Evolutionary conservation across 2,888 invertebrate species (phyloP).

Genomic region (Chalcis sispes): DNA sequence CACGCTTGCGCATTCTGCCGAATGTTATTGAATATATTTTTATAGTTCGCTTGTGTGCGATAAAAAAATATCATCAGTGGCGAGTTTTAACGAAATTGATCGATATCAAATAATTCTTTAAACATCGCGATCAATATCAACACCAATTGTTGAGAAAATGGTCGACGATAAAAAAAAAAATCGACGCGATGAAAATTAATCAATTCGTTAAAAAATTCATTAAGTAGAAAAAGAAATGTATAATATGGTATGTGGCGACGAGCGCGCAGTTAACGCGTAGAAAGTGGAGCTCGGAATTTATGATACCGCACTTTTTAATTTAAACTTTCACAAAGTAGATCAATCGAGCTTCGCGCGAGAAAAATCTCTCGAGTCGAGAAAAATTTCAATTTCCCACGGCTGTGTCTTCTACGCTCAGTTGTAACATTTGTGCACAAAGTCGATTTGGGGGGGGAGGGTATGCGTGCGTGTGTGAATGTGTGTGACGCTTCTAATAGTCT

Average conservation of each 20-base stretch:
- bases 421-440: background rate
- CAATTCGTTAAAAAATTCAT: too few species aligned
- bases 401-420: background rate
- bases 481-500: background rate
- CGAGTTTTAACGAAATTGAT: too few species aligned
- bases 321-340: slow-evolving; percentile 50
- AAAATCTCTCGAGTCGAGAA: slow-evolving; percentile 4
- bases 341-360: slow-evolving; percentile 29
- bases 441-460: too few species aligned
- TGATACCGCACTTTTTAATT: slow-evolving; percentile 52
- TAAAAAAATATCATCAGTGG: too few species aligned
- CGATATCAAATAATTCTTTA: too few species aligned
- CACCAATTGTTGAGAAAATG: too few species aligned
- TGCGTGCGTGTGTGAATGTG: background rate
- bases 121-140: too few species aligned
- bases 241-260: background rate
- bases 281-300: slow-evolving; percentile 34
- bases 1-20: too few species aligned
- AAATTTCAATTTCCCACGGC: slow-evolving; percentile 54
- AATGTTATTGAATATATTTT: too few species aligned
- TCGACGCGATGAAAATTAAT: too few species aligned
- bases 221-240: background rate
- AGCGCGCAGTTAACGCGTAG: background rate
- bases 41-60: too few species aligned
- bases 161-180: too few species aligned